These are phyloP conservation scores for Hirundo rustica DNA, from an alignment of 2,797 vertebrate genomes.

Conservation along the genomic window DNA sequence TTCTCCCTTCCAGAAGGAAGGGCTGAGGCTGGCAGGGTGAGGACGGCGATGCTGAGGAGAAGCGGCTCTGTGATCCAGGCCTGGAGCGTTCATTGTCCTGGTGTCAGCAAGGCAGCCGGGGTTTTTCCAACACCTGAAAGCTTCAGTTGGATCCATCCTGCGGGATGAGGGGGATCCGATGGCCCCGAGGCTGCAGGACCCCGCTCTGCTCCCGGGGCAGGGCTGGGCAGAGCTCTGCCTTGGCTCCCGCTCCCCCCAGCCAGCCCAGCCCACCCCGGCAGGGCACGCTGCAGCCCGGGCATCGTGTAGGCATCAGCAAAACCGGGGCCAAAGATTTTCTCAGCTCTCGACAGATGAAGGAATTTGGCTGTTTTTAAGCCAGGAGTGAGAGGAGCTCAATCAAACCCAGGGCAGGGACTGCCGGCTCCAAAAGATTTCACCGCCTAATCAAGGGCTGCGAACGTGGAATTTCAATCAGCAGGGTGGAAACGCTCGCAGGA, in stretches of 20 bases:
- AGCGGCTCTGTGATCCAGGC: neutral
- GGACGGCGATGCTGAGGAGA: neutral
- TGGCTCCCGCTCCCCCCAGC: neutral
- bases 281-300: neutral
- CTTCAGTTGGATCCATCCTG: neutral
- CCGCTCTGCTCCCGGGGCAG: neutral
- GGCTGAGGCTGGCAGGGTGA: neutral
- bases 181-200: neutral
- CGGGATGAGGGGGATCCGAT: neutral
- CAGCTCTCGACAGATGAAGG: neutral
- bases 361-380: constrained; percentile 12
- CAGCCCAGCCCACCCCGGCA: too few species aligned
- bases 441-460: constrained; percentile 25
- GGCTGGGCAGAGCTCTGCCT: neutral
- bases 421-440: neutral
- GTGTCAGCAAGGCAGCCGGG: neutral
- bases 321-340: neutral
- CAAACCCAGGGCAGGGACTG: neutral
- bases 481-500: neutral
- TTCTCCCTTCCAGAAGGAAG: neutral
- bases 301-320: neutral
- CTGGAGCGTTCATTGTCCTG: neutral
- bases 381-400: neutral
- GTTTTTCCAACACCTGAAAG: neutral
- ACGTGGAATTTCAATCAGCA: neutral